These are phyloP conservation scores for Bombus polaris DNA, from an alignment of 1,140 invertebrate species.

Conservation along the genomic window DNA sequence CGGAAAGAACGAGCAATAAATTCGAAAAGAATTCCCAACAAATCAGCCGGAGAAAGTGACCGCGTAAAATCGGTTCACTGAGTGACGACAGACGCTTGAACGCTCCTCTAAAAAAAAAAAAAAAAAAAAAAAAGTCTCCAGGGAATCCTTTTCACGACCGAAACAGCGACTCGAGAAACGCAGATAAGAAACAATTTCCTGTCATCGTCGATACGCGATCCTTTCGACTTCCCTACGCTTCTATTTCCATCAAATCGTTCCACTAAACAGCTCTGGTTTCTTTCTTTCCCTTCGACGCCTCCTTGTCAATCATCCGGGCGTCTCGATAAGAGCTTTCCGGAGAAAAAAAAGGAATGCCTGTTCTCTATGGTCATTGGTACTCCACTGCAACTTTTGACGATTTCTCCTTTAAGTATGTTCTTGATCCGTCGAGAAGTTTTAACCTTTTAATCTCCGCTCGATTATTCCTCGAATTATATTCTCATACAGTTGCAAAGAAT, in stretches of 20 bases:
- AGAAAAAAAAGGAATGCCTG: background rate
- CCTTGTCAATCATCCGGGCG: background rate
- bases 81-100: background rate
- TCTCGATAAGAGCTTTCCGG: background rate
- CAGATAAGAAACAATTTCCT: slow-evolving; percentile 41
- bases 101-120: background rate
- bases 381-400: background rate
- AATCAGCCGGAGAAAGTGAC: slow-evolving; percentile 1
- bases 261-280: background rate
- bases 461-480: background rate
- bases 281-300: background rate
- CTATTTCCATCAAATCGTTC: background rate
- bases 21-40: background rate
- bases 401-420: too few relatives aligned
- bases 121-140: background rate
- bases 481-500: too few relatives aligned
- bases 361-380: background rate
- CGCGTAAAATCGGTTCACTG: background rate
- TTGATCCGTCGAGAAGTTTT: too few relatives aligned
- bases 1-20: background rate
- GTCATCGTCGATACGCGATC: slow-evolving; percentile 12
- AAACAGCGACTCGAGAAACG: background rate
- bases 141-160: background rate
- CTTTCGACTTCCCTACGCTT: background rate
- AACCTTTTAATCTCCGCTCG: too few relatives aligned